Conservation (phyloP, 1,140 invertebrate species). For the Papilio helenus region DNA sequence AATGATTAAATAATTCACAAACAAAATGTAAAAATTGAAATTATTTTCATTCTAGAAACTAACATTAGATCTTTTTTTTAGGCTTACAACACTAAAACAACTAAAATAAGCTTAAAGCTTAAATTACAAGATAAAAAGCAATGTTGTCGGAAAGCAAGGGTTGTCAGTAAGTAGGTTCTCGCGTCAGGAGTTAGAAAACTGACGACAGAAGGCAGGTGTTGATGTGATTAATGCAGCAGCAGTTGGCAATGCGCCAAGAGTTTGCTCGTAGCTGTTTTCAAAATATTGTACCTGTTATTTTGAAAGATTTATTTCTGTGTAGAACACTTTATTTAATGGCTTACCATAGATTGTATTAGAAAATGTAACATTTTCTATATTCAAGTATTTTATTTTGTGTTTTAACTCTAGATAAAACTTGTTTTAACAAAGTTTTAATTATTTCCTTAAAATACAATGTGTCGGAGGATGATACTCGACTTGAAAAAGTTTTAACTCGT, state of each 20-base stretch:
- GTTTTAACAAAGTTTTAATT: no score
- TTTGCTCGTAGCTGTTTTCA: not conserved
- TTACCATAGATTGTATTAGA: not conserved
- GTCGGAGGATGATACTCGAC: no score
- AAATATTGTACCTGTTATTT: slow-evolving; percentile 2
- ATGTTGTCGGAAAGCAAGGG: no score
- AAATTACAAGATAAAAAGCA: no score
- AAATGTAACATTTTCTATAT: no score
- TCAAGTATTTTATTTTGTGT: no score
- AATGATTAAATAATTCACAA: not conserved
- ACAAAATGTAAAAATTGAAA: not conserved
- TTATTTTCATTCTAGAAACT: not conserved
- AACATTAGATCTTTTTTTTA: no score
- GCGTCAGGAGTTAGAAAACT: not conserved
- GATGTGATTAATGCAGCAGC: slow-evolving; percentile 5
- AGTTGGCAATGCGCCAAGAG: not conserved
- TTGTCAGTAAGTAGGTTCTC: not conserved
- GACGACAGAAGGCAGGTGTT: not conserved
- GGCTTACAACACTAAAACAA: no score
- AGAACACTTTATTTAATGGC: not conserved
- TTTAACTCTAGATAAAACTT: no score
- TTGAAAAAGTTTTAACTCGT: no score
- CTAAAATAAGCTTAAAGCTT: no score
- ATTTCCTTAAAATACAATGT: no score
- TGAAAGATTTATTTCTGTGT: not conserved